Conservation (phyloP, 53 echinoderm and acorn worm species). For the Astropecten irregularis region DNA sequence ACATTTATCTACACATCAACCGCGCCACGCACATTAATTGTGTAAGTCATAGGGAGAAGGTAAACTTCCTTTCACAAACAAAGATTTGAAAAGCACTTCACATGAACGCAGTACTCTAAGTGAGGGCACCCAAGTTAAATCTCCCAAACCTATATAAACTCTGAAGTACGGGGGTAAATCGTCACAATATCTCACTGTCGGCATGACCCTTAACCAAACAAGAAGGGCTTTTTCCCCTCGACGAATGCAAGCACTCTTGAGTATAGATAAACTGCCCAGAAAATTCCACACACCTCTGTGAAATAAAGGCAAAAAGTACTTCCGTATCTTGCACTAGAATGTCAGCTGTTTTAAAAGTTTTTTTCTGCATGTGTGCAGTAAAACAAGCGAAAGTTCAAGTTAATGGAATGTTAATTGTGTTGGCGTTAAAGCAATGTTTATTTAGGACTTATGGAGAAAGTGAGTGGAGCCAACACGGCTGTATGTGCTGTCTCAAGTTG, state of each 20-base stretch:
- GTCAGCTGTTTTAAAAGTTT: constrained; percentile 20
- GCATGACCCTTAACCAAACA: constrained; percentile 27
- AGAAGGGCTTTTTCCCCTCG: neutral
- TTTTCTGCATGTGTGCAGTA: constrained; percentile 34
- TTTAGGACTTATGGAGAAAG: constrained; percentile 31
- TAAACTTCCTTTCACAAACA: constrained; percentile 28
- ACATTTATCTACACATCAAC: too few species aligned
- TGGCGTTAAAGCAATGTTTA: constrained; percentile 8
- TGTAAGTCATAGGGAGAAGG: constrained; percentile 4
- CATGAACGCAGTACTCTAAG: neutral
- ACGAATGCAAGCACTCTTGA: constrained; percentile 4
- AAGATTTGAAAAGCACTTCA: neutral
- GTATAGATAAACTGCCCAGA: constrained; percentile 13
- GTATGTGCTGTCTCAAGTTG: neutral
- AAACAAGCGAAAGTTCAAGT: constrained; percentile 53
- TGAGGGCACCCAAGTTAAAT: neutral
- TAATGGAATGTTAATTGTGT: constrained; percentile 57
- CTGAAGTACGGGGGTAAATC: constrained; percentile 16
- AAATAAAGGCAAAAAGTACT: neutral
- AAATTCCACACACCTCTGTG: constrained; percentile 5
- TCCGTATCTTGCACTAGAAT: constrained; percentile 3
- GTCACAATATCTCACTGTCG: constrained; percentile 38
- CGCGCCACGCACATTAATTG: too few species aligned
- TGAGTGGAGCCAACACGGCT: constrained; percentile 15
- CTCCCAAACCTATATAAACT: neutral